These are phyloP conservation scores for Liparis tanakae DNA, from an alignment of 2,797 vertebrate genomes.

Conservation along the genomic window DNA sequence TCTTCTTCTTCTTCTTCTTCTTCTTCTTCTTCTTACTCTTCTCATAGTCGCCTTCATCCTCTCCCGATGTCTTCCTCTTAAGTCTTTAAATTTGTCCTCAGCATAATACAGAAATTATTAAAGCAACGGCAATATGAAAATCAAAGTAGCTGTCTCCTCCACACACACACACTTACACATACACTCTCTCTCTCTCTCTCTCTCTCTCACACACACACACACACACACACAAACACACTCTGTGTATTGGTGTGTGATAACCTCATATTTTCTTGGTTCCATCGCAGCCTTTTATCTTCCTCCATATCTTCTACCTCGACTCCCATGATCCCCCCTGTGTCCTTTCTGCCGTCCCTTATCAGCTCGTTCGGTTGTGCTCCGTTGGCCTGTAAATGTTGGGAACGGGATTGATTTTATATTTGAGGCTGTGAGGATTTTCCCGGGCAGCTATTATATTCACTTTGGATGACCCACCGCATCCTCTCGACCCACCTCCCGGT, in stretches of 20 bases:
- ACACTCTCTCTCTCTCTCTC: neutral
- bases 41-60: too few species aligned
- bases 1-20: too few species aligned
- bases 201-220: constrained; percentile 9
- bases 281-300: constrained; percentile 33
- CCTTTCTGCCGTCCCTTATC: constrained; percentile 36
- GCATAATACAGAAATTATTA: too few species aligned
- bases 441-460: constrained; percentile 45
- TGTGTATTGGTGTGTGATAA: constrained; percentile 13
- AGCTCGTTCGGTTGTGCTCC: constrained; percentile 23
- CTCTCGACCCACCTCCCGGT: constrained; percentile 44
- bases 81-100: too few species aligned
- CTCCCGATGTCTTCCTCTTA: neutral
- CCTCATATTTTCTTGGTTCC: constrained; percentile 32
- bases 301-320: constrained; percentile 23
- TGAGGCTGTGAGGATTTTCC: constrained; percentile 55
- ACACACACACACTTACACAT: constrained; percentile 8
- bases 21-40: too few species aligned
- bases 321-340: constrained; percentile 23
- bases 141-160: too few species aligned
- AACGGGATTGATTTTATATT: constrained; percentile 38
- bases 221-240: constrained; percentile 30
- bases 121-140: too few species aligned
- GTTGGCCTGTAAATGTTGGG: constrained; percentile 53
- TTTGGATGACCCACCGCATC: constrained; percentile 50